Evolutionary conservation across 2,113 vertebrate genomes (phyloP).

Genomic region (Bothrops jararaca): DNA sequence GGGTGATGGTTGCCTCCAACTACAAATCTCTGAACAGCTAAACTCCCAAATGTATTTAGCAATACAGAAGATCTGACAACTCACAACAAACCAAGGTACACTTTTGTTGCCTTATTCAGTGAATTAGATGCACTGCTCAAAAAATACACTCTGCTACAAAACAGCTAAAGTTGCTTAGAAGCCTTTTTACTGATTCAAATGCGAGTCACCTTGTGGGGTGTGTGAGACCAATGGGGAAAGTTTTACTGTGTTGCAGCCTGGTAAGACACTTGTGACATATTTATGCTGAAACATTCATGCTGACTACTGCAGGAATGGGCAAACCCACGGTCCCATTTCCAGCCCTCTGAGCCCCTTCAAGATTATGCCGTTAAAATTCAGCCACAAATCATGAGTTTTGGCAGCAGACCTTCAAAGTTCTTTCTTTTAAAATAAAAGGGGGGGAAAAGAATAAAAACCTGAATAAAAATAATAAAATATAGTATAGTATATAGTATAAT

Average conservation of each 20-base stretch:
- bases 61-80: conserved; percentile 45
- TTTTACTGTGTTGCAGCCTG: conserved; percentile 52
- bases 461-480: neutral
- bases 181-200: conserved; percentile 57
- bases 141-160: conserved; percentile 59
- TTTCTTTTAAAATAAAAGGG: neutral
- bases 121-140: conserved; percentile 11
- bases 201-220: conserved; percentile 50
- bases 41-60: conserved; percentile 32
- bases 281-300: conserved; percentile 45
- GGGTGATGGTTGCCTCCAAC: conserved; percentile 21
- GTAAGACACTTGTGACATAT: conserved; percentile 49
- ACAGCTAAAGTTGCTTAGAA: conserved; percentile 64
- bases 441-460: neutral
- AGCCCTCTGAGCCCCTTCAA: neutral
- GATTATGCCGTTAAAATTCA: neutral
- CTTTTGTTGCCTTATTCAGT: conserved; percentile 54
- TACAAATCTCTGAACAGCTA: conserved; percentile 39
- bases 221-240: conserved; percentile 60
- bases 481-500: neutral
- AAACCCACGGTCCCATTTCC: neutral
- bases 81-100: conserved; percentile 51
- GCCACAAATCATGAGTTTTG: neutral
- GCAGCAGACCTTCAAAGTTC: neutral
- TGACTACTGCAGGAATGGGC: neutral